Evolutionary conservation across 1,140 invertebrate species (phyloP), one percentile per base, ranked within the genome.

Genomic region (Plectrocnemia conspersa): DNA sequence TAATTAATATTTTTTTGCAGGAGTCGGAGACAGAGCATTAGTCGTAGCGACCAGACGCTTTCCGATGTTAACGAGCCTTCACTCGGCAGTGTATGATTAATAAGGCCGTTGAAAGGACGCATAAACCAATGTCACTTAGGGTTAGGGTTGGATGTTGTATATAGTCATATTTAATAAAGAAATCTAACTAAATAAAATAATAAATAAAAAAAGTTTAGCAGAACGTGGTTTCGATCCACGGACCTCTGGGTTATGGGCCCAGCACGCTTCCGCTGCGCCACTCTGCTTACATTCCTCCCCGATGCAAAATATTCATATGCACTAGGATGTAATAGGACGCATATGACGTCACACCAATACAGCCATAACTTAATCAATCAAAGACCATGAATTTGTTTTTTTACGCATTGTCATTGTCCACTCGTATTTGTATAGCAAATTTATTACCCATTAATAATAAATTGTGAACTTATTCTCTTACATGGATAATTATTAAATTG

Each of bases 141-240:
- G 47, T 38, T 50, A 22, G 21, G 27, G 29, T 21, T 16, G 35
- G 5, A 6, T 16, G 5, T 38, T 6, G 11, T 16, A 38, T 38
- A 38, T 38, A n/a, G n/a, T n/a, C n/a, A n/a, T n/a, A n/a, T n/a
- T n/a, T n/a, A n/a, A n/a, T n/a, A n/a, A n/a, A n/a, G n/a, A n/a
- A n/a, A n/a, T n/a, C n/a, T n/a, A n/a, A n/a, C n/a, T n/a, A 29
- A 27, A 27, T 18, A 45, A 5, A 25, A 45, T 24, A 24, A 45
- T n/a, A 10, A 24, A 54, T 50, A 54, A 59, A 74, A 73, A 64
- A 54, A 61, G 41, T 25, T 64, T 89, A 91, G 87, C 88, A 91
- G 87, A 89, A 84, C 85, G 85, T 90, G 84, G 88, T 91, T 91
- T 91, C 87, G 88, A 92, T 91, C 89, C 85, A 89, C 86, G 85